Evolutionary conservation across 2,113 vertebrate genomes (phyloP).

Genomic region (Gallinago jamesoni): DNA sequence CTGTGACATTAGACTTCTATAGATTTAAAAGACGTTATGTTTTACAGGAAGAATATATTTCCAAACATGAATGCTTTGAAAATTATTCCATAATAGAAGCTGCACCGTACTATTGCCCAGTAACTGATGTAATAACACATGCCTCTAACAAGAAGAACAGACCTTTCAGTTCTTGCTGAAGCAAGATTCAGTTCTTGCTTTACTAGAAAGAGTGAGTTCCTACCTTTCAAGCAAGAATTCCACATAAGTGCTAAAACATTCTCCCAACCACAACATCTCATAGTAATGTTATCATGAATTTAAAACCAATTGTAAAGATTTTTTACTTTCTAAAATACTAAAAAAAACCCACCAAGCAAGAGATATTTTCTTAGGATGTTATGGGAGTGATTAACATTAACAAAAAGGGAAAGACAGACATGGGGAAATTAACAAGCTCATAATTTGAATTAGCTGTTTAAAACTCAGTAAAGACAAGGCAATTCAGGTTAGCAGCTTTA

Average conservation of each 20-base stretch:
- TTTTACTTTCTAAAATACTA: background rate
- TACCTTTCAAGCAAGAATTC: background rate
- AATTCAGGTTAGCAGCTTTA: too few species aligned
- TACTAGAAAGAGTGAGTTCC: background rate
- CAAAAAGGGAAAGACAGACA: background rate
- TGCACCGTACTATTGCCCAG: background rate
- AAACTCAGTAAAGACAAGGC: background rate
- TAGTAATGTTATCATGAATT: background rate
- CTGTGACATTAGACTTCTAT: background rate
- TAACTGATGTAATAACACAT: background rate
- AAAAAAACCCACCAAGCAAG: background rate
- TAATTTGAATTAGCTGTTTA: background rate
- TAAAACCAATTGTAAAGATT: background rate
- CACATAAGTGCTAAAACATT: background rate
- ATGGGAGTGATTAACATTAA: background rate
- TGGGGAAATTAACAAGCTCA: background rate
- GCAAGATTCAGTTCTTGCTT: background rate
- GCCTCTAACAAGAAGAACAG: background rate
- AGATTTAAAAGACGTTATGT: accelerated
- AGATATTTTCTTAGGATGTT: background rate
- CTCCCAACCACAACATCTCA: background rate
- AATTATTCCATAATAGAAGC: background rate
- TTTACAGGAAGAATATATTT: background rate
- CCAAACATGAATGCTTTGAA: background rate
- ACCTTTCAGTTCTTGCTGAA: background rate